Evolutionary conservation across 2,888 invertebrate species (phyloP), one percentile per base, ranked within the genome.

Genomic region (Himalopsyche japonica): DNA sequence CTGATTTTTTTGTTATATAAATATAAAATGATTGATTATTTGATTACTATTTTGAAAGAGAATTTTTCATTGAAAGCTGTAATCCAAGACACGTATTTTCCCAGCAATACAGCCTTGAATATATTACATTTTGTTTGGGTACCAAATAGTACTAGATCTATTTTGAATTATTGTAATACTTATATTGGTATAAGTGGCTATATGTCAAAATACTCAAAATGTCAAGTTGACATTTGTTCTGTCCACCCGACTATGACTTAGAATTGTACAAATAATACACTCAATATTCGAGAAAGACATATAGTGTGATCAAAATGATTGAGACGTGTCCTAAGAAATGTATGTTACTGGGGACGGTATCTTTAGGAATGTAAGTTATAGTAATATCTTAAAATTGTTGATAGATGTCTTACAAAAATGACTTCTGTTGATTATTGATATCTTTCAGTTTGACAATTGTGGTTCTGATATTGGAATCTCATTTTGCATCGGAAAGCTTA

Each of bases 321-420:
- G 97, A 97, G 90, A 95, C 95, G 87, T 97, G 96, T 90, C 96
- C 97, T 30, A 96, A 95, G 89, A 95, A 95, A 90, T 96, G 96
- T 88, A 97, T 97, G 97, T 91, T 97, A 80, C 90, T 96, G 86
- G 96, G 95, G 80, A 95, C 97, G 87, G 93, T 95, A 86, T 92
- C 94, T 88, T 91, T 97, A 87, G 96, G 96, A 91, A 92, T 95
- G 95, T 96, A 92, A 92, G 95, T 94, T 86, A 79, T 82, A 78
- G 20, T 57, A 20, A 47, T n/a, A n/a, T 27, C 6, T 78, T 27
- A 20, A 84, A 49, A 57, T 20, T 8, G 12, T 57, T 24, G 20
- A 15, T 15, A 12, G 15, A 43, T 43, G 15, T 3, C 43, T 3
- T 3, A 15, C 15, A 43, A 43, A 12, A 43, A 57, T 57, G 57